Conservation (phyloP, 2,797 vertebrate species). For the Coregonus suidteri region DNA sequence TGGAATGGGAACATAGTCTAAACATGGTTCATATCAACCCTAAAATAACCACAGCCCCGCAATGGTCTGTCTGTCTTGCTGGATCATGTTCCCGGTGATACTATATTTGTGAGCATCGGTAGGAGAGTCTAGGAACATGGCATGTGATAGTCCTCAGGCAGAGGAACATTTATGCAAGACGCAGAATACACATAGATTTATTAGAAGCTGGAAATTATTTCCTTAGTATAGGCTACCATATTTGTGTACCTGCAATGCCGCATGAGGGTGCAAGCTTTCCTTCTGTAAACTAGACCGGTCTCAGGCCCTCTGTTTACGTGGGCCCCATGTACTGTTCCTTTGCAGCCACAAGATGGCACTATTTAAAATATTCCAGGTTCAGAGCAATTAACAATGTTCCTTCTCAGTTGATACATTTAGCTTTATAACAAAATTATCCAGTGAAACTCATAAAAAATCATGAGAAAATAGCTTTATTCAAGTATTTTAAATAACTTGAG, state of each 20-base stretch:
- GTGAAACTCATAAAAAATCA: not conserved
- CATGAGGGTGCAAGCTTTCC: not conserved
- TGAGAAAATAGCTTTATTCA: not conserved
- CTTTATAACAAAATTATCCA: too few relatives aligned
- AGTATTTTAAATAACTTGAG: not conserved
- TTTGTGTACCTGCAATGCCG: not conserved
- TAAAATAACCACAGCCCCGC: not conserved
- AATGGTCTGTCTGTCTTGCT: not conserved
- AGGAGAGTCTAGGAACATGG: not conserved
- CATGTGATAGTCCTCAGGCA: not conserved
- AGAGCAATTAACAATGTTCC: too few relatives aligned
- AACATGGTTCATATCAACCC: not conserved
- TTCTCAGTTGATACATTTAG: too few relatives aligned
- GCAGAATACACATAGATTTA: not conserved
- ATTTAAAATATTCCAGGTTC: slow-evolving; percentile 9
- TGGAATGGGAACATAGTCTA: not conserved
- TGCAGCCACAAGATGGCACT: slow-evolving; percentile 41
- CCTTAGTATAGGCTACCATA: not conserved
- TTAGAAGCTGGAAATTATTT: not conserved
- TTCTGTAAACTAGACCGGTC: not conserved
- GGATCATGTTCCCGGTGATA: not conserved
- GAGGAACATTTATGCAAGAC: not conserved
- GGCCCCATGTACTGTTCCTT: slow-evolving; percentile 17
- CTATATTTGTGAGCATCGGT: not conserved
- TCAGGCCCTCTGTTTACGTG: not conserved